Evolutionary conservation across 2,797 vertebrate species (phyloP).

Genomic region (Apodemus agrarius): DNA sequence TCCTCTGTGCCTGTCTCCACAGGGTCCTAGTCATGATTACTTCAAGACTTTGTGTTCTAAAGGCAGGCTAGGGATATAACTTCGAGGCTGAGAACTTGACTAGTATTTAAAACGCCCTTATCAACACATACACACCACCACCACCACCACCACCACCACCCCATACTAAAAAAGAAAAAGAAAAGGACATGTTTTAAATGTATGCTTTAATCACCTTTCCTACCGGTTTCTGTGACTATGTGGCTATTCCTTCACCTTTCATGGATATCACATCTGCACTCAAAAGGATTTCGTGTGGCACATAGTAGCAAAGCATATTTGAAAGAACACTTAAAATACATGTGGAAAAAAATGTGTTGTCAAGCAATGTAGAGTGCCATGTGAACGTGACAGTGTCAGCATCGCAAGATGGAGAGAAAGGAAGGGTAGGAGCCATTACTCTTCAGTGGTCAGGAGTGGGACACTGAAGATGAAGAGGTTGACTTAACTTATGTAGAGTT

Average conservation of each 20-base stretch:
- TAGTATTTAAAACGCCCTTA: neutral
- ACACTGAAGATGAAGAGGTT: neutral
- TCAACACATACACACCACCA: neutral
- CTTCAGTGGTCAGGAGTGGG: neutral
- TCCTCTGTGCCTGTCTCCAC: neutral
- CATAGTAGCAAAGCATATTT: conserved; percentile 1
- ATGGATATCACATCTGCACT: neutral
- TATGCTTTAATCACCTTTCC: conserved; percentile 29
- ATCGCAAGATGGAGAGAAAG: neutral
- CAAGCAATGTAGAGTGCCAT: neutral
- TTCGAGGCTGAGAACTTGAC: neutral
- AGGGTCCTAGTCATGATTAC: neutral
- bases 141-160: neutral
- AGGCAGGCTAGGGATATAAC: neutral
- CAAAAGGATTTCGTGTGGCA: conserved; percentile 20
- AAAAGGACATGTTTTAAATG: neutral
- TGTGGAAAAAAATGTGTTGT: neutral
- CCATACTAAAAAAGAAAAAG: neutral
- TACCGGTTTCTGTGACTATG: neutral
- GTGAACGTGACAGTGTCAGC: neutral
- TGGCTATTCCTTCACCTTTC: neutral
- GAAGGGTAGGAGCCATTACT: neutral
- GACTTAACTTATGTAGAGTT: neutral
- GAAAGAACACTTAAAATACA: conserved; percentile 13
- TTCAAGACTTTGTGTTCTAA: conserved; percentile 1